Conservation (phyloP, 2,797 vertebrate genomes). For the Silurus aristotelis region DNA sequence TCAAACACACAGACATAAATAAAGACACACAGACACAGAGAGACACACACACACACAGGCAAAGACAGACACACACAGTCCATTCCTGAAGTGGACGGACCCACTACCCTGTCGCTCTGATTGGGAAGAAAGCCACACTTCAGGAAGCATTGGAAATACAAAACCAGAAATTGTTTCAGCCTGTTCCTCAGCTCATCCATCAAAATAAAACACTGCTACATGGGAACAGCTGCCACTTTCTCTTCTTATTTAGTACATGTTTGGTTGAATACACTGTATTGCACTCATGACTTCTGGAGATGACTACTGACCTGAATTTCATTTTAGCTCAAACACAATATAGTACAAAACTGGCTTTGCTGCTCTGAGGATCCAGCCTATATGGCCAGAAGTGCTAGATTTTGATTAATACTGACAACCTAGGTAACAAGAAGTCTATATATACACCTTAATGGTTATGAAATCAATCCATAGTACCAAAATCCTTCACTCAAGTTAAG, state of each 20-base stretch:
- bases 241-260: background rate
- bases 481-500: background rate
- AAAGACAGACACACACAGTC: background rate
- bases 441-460: background rate
- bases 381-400: background rate
- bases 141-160: slow-evolving; percentile 27
- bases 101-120: background rate
- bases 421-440: background rate
- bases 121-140: slow-evolving; percentile 26
- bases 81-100: background rate
- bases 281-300: background rate
- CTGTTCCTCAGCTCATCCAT: slow-evolving; percentile 18
- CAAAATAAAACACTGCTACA: slow-evolving; percentile 8
- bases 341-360: background rate
- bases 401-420: background rate
- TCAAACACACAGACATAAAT: too few species aligned
- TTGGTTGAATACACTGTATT: background rate
- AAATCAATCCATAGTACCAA: background rate
- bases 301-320: background rate
- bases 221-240: slow-evolving; percentile 11
- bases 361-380: too few species aligned
- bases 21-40: too few species aligned
- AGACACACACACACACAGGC: too few species aligned
- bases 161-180: slow-evolving; percentile 16
- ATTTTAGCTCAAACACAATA: background rate